phyloP scores from a whole-genome alignment of 2,113 vertebrate genomes.

The Dissostichus mawsoni region DNA sequence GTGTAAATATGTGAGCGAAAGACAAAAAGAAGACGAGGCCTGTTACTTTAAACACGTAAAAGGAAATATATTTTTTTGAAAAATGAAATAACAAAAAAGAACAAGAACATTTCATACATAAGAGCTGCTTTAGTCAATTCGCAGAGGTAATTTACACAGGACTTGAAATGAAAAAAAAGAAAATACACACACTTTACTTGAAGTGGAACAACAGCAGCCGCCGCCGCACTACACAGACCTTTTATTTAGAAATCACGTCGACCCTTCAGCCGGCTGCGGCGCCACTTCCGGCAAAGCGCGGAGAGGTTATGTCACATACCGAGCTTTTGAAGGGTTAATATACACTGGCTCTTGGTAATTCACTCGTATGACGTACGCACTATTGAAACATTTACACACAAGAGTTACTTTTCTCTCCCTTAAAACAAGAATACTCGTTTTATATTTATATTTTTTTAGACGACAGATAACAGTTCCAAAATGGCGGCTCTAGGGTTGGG shows the following conservation, averaged over 20 bases:
- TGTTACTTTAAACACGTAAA: conserved; percentile 95
- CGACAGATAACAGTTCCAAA: conserved; percentile 91
- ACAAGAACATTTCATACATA: conserved; percentile 88
- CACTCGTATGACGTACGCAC: conserved; percentile 80
- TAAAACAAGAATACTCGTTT: conserved; percentile 71
- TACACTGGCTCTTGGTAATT: conserved; percentile 81
- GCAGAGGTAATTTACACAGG: conserved; percentile 94
- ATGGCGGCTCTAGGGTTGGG: conserved; percentile 74
- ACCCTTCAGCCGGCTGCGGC: conserved; percentile 10
- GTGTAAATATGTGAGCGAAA: too few relatives aligned
- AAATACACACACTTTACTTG: conserved; percentile 44
- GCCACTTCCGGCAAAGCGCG: conserved; percentile 66
- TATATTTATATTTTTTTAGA: conserved; percentile 60
- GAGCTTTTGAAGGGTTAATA: conserved; percentile 80
- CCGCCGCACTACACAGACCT: conserved; percentile 3
- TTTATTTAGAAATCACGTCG: background rate
- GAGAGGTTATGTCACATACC: conserved; percentile 74
- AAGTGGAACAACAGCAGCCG: conserved; percentile 54
- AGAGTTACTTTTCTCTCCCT: conserved; percentile 64
- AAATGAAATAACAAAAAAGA: conserved; percentile 88
- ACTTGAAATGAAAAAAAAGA: conserved; percentile 69
- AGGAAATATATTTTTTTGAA: conserved; percentile 96
- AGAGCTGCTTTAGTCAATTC: conserved; percentile 91
- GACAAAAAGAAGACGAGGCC: conserved; percentile 53
- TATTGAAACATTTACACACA: conserved; percentile 83